Evolutionary conservation across 2,888 invertebrate genomes (phyloP).

Genomic region (Temnothorax ravouxi): DNA sequence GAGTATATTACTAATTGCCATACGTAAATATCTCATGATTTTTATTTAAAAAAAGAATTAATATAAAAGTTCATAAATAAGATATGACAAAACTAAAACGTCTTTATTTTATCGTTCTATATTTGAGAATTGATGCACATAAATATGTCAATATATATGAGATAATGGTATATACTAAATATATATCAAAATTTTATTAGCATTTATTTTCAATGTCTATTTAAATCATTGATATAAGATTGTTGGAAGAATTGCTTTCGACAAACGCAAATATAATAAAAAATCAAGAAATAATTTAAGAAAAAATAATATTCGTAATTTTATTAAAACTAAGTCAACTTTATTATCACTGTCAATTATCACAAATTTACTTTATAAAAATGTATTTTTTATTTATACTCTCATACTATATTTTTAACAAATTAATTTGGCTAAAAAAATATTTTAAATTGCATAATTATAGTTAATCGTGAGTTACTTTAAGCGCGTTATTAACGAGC

Average conservation of each 20-base stretch:
- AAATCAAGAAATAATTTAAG: slow-evolving; percentile 9
- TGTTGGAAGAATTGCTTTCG: not conserved
- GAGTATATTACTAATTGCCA: not conserved
- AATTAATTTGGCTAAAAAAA: not conserved
- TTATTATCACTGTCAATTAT: slow-evolving; percentile 17
- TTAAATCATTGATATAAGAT: slow-evolving; percentile 12
- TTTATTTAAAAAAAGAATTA: not conserved
- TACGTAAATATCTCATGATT: not conserved
- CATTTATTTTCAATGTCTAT: not conserved
- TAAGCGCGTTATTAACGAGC: slow-evolving; percentile 24
- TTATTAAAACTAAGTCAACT: not conserved
- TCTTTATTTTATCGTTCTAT: not conserved
- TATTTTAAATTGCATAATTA: not conserved
- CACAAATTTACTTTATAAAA: not conserved
- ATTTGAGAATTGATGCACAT: not conserved
- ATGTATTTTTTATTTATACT: not conserved
- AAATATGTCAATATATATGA: not conserved
- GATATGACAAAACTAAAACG: not conserved
- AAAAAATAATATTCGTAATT: slow-evolving; percentile 8
- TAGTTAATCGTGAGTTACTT: not conserved
- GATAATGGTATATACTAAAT: not conserved
- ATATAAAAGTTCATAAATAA: not conserved
- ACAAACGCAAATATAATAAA: not conserved
- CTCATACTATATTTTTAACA: not conserved
- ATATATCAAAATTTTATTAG: not conserved